Evolutionary conservation across 2,797 vertebrate species (phyloP), one percentile per base, ranked within the genome.

Genomic region (Dicrostonyx torquatus): DNA sequence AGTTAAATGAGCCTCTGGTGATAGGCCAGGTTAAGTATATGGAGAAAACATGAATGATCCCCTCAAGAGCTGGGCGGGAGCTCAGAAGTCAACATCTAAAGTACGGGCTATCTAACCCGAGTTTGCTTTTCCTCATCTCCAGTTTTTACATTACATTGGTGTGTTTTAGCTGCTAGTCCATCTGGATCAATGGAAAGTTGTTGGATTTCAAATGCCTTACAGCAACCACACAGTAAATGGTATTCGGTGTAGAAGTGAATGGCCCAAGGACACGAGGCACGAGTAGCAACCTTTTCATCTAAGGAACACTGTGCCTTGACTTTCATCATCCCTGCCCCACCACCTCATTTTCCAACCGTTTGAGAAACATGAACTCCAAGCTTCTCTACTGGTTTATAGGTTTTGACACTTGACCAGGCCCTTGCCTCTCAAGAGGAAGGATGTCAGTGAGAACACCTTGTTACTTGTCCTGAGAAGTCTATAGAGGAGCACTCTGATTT

Each of bases 101-200:
- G 45, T 70, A 89, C 22, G 20, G 34, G 24, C 40, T 76, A 76
- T 58, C 87, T 87, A 87, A 76, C 48, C 29, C 3, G 34, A 62
- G 60, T 40, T 58, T 89, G 48, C 82, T 92, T 78, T 78, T 82
- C 90, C 84, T 94, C 50, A 82, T 89, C 82, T 79, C 29, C 78
- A 53, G 64, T 48, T 95, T 94, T 87, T n/a, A 66, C 17, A 77
- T 87, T 55, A 58, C 43, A 88, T 66, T 77, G n/a, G 37, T 91
- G 18, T 89, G 43, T 88, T 72, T 66, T 58, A 70, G 76, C n/a
- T 88, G 26, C 60, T 89, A 92, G 91, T 80, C 31, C 66, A 60
- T 87, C 78, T 64, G 76, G 34, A 24, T 77, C 82, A 90, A 87
- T 75, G 68, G 48, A 82, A 90, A 88, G 37, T 85, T 48, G 82